Evolutionary conservation across 2,113 vertebrate genomes (phyloP), one percentile per base, ranked within the genome.

Genomic region (Carlito syrichta): DNA sequence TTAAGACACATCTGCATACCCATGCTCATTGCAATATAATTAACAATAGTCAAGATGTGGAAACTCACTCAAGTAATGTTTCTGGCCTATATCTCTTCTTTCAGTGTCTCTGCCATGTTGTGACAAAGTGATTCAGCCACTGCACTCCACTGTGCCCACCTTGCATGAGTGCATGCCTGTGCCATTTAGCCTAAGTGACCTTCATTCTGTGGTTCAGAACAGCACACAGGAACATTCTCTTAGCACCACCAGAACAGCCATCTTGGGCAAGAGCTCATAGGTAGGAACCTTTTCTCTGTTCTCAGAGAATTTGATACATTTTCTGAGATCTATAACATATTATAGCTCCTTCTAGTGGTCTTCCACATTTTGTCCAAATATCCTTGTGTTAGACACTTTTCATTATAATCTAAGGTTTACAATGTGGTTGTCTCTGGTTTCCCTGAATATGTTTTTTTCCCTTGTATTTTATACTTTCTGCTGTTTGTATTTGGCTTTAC

Each of bases 111-210:
- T 10, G 23, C 58, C 25, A 8, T 25, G 23, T 25, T 60, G 58
- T 60, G 58, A 60, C 23, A 60, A 60, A 60, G 32, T 3, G 12
- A 25, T 3, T 35, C 2, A 1, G 20, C 52, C 20, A 1, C 35
- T 16, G 0, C 2, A 0, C 3, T 32, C 50, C 25, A 3, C 12
- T 16, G 14, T 32, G 13, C 22, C 43, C 1, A 16, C 19, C 45
- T 8, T 6, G 1, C 8, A 5, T 0, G 8, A 60, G 35, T 23
- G 4, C 1, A 0, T 1, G 0, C 1, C 56, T 0, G 19, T 2
- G 32, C 25, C 12, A 0, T 20, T 25, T 6, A 25, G 27, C 58
- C 10, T 20, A 5, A 2, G 3, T 12, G 4, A 2, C 69, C n/a
- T 3, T 30, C 32, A 0, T 6, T 52, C 56, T 52, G 43, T 1